Base-by-base conservation (phyloP, 2,113 vertebrate species). In the Shinisaurus crocodilurus region DNA sequence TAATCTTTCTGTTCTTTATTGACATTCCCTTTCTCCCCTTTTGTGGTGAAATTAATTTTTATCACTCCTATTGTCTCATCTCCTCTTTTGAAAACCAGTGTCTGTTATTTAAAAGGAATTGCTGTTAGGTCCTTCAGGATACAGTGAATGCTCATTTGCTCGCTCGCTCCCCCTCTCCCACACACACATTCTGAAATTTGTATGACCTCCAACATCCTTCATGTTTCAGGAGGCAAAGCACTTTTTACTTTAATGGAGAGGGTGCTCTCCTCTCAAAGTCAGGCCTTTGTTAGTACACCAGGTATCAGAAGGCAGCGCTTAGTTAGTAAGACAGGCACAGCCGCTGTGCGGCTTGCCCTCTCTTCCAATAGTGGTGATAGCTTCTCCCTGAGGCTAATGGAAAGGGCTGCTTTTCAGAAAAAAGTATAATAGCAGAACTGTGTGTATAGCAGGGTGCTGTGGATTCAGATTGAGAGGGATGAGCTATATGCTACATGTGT, bases 11-110 rank as follows among this genome's bases (percentile, higher is more conserved):
- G 10, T 23, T 85, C 43, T 37, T 40, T 69, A n/a, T 72, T 82
- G 65, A n/a, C 88, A 34, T 84, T n/a, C 54, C 23, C 43, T 60
- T 75, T 83, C 29, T 83, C 50, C 18, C 50, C 34, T 50, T 13
- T 81, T 57, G 45, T 65, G 57, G 60, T 12, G 63, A 86, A 57
- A 85, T 77, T 57, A 86, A 63, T 75, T 84, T 48, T 88, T 76
- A 70, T 50, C 2, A 2, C 5, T 50, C 25, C 67, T 48, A 10
- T 65, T 74, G 69, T 76, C 43, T 82, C 45, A 75, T 83, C 72
- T 69, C 40, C 34, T 77, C 70, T 57, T 88, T 63, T 25, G 57
- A 63, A 82, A 67, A 9, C 6, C 13, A 20, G 20, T 37, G 8
- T 34, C 37, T 20, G 2, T 70, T 70, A 43, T 75, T 27, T 45